A percentile compares a stretch with the other conserved stretches of the same genome.
phyloP scores from a whole-genome alignment of 2,113 vertebrate species.

The Origma solitaria region DNA sequence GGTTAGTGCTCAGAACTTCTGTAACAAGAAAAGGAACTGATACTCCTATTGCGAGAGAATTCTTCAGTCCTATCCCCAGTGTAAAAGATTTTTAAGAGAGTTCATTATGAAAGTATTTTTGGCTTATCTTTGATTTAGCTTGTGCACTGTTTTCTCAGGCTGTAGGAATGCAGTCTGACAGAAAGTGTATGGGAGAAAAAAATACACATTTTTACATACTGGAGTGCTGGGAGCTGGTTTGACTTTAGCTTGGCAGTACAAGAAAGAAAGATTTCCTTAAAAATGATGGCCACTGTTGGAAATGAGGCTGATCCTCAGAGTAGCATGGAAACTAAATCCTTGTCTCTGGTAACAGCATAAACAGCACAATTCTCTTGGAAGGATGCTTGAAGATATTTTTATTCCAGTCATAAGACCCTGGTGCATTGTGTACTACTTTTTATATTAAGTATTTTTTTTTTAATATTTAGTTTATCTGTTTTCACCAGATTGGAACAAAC shows the following conservation, averaged over 20 bases:
- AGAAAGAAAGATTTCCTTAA: not conserved
- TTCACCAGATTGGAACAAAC: not conserved
- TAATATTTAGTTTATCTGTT: not conserved
- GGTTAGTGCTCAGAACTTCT: not conserved
- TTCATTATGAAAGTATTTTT: not conserved
- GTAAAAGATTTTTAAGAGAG: not conserved
- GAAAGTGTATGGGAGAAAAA: not conserved
- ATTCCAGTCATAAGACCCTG: not conserved
- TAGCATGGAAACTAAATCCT: not conserved
- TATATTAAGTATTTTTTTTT: not conserved
- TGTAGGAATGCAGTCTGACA: not conserved
- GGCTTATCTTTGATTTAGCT: not conserved
- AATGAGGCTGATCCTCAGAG: not conserved
- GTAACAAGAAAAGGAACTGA: not conserved
- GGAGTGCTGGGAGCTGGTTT: not conserved
- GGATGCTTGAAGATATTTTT: not conserved
- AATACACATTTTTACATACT: not conserved
- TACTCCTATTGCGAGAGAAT: not conserved
- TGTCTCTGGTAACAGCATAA: not conserved
- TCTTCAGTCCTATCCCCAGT: not conserved
- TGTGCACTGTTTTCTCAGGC: not conserved
- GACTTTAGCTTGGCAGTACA: not conserved
- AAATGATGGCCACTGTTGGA: not conserved
- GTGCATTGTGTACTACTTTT: not conserved
- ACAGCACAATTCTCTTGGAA: not conserved